These are phyloP conservation scores for Desoria tigrina DNA, from an alignment of 2,888 invertebrate genomes.

Conservation along the genomic window DNA sequence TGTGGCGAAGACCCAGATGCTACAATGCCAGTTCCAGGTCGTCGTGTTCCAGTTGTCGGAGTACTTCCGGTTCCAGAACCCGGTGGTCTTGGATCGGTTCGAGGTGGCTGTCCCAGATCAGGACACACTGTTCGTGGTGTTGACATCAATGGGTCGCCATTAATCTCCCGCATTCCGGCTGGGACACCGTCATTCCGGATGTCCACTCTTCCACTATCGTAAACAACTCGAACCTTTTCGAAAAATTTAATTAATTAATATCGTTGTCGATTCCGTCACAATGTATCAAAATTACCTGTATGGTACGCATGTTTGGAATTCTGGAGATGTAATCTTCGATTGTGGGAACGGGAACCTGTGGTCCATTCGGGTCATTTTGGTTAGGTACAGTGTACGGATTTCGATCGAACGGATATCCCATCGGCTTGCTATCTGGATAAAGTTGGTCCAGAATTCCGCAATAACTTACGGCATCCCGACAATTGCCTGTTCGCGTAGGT, in stretches of 20 bases:
- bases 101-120: not conserved
- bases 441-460: constrained; percentile 75
- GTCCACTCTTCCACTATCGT: constrained; percentile 10
- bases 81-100: not conserved
- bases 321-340: constrained; percentile 34
- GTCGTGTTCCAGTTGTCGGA: not conserved
- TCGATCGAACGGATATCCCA: constrained; percentile 61
- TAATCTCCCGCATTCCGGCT: constrained; percentile 18
- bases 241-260: not conserved
- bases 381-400: constrained; percentile 25
- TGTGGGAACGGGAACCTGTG: constrained; percentile 22
- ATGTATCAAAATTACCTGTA: no score
- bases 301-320: constrained; percentile 38
- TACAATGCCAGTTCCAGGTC: not conserved
- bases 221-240: constrained; percentile 21
- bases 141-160: constrained; percentile 22
- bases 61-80: not conserved
- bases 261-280: no score
- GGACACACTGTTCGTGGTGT: not conserved
- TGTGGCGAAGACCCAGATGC: not conserved
- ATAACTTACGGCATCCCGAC: constrained; percentile 70
- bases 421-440: constrained; percentile 74
- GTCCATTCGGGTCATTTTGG: constrained; percentile 28
- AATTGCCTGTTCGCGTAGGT: not conserved
- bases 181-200: constrained; percentile 23